These are phyloP conservation scores for Eupithecia tripunctaria DNA, from an alignment of 2,888 invertebrate species.

Conservation along the genomic window DNA sequence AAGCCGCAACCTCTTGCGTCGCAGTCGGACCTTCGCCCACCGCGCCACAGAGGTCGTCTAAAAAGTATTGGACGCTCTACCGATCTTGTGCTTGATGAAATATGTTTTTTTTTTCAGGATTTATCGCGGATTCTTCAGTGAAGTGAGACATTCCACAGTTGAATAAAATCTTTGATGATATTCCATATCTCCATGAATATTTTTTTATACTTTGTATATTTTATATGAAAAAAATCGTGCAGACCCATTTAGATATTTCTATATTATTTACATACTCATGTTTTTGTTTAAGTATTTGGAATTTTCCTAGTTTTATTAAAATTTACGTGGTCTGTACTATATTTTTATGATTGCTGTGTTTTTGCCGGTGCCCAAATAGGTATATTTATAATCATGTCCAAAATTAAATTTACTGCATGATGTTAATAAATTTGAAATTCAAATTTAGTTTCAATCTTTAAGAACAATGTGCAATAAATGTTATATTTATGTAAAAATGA, in stretches of 20 bases:
- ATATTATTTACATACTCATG: constrained; percentile 41
- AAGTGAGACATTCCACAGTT: constrained; percentile 75
- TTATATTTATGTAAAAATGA: constrained; percentile 1
- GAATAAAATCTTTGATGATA: constrained; percentile 63
- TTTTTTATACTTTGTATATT: constrained; percentile 50
- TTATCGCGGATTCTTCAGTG: constrained; percentile 77
- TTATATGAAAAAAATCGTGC: constrained; percentile 39
- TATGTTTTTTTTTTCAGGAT: constrained; percentile 63
- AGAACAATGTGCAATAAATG: neutral
- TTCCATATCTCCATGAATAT: constrained; percentile 70
- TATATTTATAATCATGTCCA: neutral
- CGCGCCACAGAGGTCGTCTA: too few species aligned
- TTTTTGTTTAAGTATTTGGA: constrained; percentile 36
- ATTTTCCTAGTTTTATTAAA: constrained; percentile 21
- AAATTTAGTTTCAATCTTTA: neutral
- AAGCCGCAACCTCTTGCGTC: too few species aligned
- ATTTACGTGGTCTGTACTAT: constrained; percentile 40
- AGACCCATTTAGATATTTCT: constrained; percentile 40
- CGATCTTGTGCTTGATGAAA: neutral
- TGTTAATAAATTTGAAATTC: neutral
- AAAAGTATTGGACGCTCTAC: too few species aligned
- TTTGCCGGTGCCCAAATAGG: constrained; percentile 25
- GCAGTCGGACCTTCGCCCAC: too few species aligned
- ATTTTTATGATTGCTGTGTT: constrained; percentile 30
- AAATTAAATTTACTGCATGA: neutral